A percentile compares a stretch with the other conserved stretches of the same genome.
Evolutionary conservation across 2,888 invertebrate genomes (phyloP).

Genomic region (Hecatera dysodea): DNA sequence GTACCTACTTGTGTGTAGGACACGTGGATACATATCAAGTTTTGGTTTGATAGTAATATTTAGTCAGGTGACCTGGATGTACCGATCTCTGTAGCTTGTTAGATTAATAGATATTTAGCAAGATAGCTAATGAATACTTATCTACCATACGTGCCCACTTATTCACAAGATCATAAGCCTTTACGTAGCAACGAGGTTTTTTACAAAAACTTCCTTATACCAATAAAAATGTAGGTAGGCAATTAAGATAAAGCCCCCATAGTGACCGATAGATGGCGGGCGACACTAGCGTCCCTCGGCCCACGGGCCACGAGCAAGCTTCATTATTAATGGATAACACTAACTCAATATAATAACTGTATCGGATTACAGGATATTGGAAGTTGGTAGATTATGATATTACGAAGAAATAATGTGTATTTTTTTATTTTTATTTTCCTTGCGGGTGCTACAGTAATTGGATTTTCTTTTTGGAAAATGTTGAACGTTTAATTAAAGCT

Average conservation of each 20-base stretch:
- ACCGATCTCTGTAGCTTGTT: not conserved
- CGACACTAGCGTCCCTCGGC: conserved; percentile 68
- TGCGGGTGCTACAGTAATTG: conserved; percentile 12
- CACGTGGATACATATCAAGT: not conserved
- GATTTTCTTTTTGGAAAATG: conserved; percentile 27
- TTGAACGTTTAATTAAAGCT: conserved; percentile 40
- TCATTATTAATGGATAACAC: conserved; percentile 78
- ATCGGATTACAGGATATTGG: conserved; percentile 61
- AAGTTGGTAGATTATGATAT: conserved; percentile 51
- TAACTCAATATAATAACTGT: conserved; percentile 59
- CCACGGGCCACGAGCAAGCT: conserved; percentile 58
- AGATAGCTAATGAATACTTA: not conserved
- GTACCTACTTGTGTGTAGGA: not conserved
- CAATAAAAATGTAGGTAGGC: conserved; percentile 64
- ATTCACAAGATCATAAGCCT: not conserved
- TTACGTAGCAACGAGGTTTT: conserved; percentile 10
- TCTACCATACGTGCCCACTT: not conserved
- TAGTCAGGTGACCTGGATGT: not conserved
- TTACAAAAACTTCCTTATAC: conserved; percentile 34
- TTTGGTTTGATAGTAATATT: not conserved
- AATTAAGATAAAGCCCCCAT: conserved; percentile 83
- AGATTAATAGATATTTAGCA: not conserved
- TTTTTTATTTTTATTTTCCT: conserved; percentile 26
- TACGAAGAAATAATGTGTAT: conserved; percentile 17
- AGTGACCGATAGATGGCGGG: conserved; percentile 67